phyloP scores from a whole-genome alignment of 2,888 invertebrate species.

The Lasioglossum malachurum region DNA sequence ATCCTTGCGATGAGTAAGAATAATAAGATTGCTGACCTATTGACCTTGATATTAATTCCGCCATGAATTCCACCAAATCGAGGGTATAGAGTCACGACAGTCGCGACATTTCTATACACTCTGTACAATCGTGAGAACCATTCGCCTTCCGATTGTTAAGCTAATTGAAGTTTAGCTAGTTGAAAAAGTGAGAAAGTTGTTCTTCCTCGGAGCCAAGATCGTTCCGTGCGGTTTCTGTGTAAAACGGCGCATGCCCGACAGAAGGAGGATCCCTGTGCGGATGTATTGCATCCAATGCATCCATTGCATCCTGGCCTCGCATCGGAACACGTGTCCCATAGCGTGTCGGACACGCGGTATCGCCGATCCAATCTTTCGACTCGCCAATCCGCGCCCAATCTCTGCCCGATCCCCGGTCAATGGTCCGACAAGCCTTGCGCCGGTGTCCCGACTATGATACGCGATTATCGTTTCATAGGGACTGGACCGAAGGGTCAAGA shows the following conservation, averaged over 20 bases:
- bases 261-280: slow-evolving; percentile 31
- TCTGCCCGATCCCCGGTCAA: slow-evolving; percentile 41
- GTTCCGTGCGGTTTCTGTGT: slow-evolving; percentile 12
- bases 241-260: slow-evolving; percentile 29
- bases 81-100: too few species aligned
- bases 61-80: too few species aligned
- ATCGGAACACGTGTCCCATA: slow-evolving; percentile 65
- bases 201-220: background rate
- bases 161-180: too few species aligned
- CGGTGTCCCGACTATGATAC: slow-evolving; percentile 20
- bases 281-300: slow-evolving; percentile 25
- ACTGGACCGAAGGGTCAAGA: background rate
- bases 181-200: background rate
- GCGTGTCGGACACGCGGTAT: slow-evolving; percentile 73
- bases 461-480: slow-evolving; percentile 23
- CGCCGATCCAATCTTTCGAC: slow-evolving; percentile 68
- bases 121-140: too few species aligned
- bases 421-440: slow-evolving; percentile 5
- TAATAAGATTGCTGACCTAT: too few species aligned
- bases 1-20: too few species aligned
- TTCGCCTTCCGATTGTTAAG: too few species aligned
- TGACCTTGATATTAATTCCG: too few species aligned
- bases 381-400: slow-evolving; percentile 51
- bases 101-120: too few species aligned
- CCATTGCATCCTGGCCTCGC: slow-evolving; percentile 22